Conservation (phyloP, 2,797 vertebrate genomes). For the Threskiornis aethiopicus region DNA sequence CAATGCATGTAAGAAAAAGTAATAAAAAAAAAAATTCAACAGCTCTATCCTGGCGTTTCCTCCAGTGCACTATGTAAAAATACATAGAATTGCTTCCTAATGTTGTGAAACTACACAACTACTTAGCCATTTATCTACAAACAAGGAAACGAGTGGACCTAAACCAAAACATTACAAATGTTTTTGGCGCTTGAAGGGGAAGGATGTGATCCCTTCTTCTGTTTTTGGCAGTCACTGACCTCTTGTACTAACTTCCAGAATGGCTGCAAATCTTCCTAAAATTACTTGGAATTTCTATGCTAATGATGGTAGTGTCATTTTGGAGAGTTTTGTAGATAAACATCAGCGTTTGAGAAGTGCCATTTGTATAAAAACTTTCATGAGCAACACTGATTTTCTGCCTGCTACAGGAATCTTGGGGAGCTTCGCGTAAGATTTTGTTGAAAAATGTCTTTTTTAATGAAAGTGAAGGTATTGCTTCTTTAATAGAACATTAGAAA, state of each 20-base stretch:
- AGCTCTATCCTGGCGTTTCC: neutral
- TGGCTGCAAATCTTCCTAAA: slow-evolving; percentile 5
- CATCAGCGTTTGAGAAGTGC: neutral
- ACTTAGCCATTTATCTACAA: neutral
- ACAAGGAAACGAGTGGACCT: neutral
- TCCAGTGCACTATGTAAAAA: neutral
- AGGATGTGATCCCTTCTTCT: slow-evolving; percentile 11
- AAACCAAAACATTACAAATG: neutral
- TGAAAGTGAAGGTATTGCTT: neutral
- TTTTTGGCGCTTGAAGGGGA: neutral
- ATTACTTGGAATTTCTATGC: neutral
- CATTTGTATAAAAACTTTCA: neutral
- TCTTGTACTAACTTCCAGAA: neutral
- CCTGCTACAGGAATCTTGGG: neutral
- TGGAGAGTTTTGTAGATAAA: neutral
- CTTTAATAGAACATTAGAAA: neutral
- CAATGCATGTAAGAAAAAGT: neutral
- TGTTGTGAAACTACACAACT: neutral
- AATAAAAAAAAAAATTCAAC: neutral
- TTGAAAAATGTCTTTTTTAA: neutral
- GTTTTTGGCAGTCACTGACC: neutral
- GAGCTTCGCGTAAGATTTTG: neutral
- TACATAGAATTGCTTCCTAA: neutral
- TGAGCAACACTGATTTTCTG: neutral
- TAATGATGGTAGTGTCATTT: neutral